These are phyloP conservation scores for Acipenser oxyrinchus DNA, from an alignment of 2,797 vertebrate species.

Conservation along the genomic window DNA sequence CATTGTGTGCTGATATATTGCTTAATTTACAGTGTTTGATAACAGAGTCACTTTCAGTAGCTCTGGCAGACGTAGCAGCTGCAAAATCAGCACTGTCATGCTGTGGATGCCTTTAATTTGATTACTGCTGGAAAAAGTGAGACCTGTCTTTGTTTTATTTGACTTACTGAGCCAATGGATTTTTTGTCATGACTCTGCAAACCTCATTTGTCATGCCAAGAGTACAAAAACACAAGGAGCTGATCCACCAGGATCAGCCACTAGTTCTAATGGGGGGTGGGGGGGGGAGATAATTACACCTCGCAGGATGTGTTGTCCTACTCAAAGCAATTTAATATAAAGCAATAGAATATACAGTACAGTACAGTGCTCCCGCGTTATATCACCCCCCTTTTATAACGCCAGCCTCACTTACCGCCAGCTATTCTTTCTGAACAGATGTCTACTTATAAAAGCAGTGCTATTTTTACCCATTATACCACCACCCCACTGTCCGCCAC, in stretches of 20 bases:
- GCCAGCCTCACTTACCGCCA: too few relatives aligned
- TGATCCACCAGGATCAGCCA: background rate
- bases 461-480: slow-evolving; percentile 1
- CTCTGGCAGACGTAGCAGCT: background rate
- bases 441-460: background rate
- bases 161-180: slow-evolving; percentile 9
- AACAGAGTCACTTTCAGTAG: background rate
- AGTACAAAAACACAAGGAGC: slow-evolving; percentile 5
- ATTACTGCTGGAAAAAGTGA: slow-evolving; percentile 7
- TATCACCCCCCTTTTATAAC: too few relatives aligned
- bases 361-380: too few relatives aligned
- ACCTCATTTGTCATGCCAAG: slow-evolving; percentile 7
- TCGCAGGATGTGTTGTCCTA: background rate
- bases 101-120: slow-evolving; percentile 7
- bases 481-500: background rate
- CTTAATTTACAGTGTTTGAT: background rate
- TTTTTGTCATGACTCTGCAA: slow-evolving; percentile 4
- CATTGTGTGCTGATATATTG: background rate
- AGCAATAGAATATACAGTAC: too few relatives aligned
- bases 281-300: background rate
- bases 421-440: too few relatives aligned
- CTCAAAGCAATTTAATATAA: too few relatives aligned
- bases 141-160: slow-evolving; percentile 5
- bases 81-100: background rate
- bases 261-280: background rate